A percentile compares a stretch with the other conserved stretches of the same genome.
Evolutionary conservation across 1,140 invertebrate genomes (phyloP).

Genomic region (Drosophila nasuta): DNA sequence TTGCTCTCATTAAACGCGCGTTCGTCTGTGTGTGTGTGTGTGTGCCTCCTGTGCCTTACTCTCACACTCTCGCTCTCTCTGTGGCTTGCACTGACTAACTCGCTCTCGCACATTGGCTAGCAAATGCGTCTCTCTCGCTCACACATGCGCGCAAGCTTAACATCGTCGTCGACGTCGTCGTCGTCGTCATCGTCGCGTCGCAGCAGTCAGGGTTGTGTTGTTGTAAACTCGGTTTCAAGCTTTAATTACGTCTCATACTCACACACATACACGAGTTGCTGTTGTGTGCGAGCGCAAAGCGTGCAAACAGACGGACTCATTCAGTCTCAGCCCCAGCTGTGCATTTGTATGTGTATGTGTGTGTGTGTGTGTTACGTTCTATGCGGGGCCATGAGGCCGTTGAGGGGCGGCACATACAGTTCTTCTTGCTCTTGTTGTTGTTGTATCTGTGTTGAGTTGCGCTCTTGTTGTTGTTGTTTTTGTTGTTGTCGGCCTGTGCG

Average conservation of each 20-base stretch:
- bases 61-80: background rate
- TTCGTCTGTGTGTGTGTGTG: slow-evolving; percentile 18
- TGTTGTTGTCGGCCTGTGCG: slow-evolving; percentile 54
- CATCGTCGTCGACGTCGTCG: slow-evolving; percentile 24
- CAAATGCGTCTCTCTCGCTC: slow-evolving; percentile 42
- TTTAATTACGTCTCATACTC: slow-evolving; percentile 76
- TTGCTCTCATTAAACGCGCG: slow-evolving; percentile 26
- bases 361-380: slow-evolving; percentile 36
- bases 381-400: slow-evolving; percentile 43
- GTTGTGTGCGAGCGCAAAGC: slow-evolving; percentile 27
- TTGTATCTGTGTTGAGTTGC: slow-evolving; percentile 35
- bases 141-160: slow-evolving; percentile 51
- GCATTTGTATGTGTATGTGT: slow-evolving; percentile 22
- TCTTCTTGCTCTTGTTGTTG: slow-evolving; percentile 31
- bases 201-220: slow-evolving; percentile 66
- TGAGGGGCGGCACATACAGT: slow-evolving; percentile 42
- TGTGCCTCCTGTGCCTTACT: slow-evolving; percentile 36
- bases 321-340: slow-evolving; percentile 61
- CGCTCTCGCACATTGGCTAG: slow-evolving; percentile 35
- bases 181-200: slow-evolving; percentile 27
- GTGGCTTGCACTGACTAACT: slow-evolving; percentile 14
- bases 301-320: slow-evolving; percentile 73
- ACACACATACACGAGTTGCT: slow-evolving; percentile 11
- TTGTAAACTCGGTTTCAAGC: slow-evolving; percentile 83
- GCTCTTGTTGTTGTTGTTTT: slow-evolving; percentile 30